phyloP scores from a whole-genome alignment of 2,797 vertebrate species.

The Sparidentex hasta region DNA sequence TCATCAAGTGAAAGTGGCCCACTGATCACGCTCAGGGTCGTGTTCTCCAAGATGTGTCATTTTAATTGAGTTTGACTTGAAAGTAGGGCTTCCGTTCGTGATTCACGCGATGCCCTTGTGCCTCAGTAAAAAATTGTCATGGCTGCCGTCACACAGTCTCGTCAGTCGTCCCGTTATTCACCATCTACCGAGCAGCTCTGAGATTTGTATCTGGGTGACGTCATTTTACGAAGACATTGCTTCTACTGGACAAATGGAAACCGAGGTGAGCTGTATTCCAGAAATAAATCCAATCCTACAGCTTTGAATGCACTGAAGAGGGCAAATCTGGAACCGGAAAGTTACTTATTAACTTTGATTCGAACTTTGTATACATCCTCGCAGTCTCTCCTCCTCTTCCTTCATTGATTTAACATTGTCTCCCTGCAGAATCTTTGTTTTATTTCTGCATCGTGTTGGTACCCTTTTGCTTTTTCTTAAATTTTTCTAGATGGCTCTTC shows the following conservation, averaged over 20 bases:
- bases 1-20: conserved; percentile 15
- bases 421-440: background rate
- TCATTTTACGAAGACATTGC: background rate
- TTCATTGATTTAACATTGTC: background rate
- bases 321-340: background rate
- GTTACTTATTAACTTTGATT: conserved; percentile 11
- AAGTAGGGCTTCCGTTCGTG: background rate
- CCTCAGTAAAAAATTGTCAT: background rate
- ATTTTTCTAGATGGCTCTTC: background rate
- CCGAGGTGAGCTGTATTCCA: background rate
- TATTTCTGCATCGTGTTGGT: background rate
- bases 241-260: background rate
- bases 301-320: background rate
- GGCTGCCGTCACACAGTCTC: conserved; percentile 3
- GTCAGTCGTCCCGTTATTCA: conserved; percentile 18
- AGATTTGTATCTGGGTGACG: background rate
- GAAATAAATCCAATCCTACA: background rate
- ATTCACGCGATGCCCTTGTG: background rate
- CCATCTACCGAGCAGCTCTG: background rate
- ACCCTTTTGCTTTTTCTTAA: background rate
- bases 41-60: background rate
- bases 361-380: background rate
- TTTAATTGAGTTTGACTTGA: background rate
- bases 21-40: background rate
- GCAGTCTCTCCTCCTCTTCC: background rate